Conservation (phyloP, 2,113 vertebrate genomes). For the Prionailurus bengalensis region DNA sequence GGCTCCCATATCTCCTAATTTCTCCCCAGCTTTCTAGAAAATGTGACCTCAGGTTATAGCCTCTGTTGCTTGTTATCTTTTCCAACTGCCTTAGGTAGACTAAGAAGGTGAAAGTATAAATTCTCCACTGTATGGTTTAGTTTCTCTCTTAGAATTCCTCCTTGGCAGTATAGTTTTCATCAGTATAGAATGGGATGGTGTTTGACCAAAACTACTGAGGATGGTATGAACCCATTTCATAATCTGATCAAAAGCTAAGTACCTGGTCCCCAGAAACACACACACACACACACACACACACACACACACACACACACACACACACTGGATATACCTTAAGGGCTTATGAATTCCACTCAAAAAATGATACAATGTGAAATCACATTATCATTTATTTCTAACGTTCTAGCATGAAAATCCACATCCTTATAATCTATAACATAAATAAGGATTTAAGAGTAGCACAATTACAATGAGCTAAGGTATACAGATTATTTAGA, state of each 20-base stretch:
- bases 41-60: not conserved
- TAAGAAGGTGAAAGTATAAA: slow-evolving; percentile 26
- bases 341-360: not conserved
- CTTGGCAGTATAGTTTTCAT: not conserved
- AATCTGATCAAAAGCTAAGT: slow-evolving; percentile 46
- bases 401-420: not conserved
- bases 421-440: not conserved
- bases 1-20: not conserved
- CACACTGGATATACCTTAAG: not conserved
- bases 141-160: not conserved
- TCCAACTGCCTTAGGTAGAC: not conserved
- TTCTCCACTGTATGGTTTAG: not conserved
- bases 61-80: not conserved
- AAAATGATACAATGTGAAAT: not conserved
- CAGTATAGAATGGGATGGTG: not conserved
- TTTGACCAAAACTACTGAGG: not conserved
- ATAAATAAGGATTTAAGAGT: not conserved
- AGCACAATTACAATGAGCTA: not conserved
- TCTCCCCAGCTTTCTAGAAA: not conserved
- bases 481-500: not conserved
- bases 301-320: not conserved
- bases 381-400: not conserved
- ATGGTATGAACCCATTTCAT: not conserved
- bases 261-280: not conserved
- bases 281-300: not conserved